Evolutionary conservation across 2,113 vertebrate species (phyloP).

Genomic region (Coreoperca whiteheadi): DNA sequence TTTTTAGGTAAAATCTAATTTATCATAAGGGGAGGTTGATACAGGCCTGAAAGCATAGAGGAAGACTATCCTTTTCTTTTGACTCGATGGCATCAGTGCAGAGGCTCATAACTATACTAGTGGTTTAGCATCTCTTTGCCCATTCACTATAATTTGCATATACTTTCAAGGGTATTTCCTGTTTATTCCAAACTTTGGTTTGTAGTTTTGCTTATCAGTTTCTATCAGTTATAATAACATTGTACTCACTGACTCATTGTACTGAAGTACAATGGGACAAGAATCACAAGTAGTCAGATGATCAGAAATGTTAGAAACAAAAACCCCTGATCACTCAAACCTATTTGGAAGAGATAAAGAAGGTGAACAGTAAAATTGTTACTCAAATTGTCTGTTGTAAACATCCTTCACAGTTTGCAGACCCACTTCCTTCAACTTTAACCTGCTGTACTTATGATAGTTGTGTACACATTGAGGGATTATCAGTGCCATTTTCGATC

Average conservation of each 20-base stretch:
- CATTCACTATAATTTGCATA: background rate
- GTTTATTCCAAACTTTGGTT: background rate
- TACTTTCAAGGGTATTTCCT: background rate
- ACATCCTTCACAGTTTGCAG: background rate
- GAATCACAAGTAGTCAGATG: background rate
- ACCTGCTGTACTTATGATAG: background rate
- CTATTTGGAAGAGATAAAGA: background rate
- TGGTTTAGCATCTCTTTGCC: background rate
- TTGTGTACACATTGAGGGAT: background rate
- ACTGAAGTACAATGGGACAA: background rate
- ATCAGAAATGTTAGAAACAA: background rate
- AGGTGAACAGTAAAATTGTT: background rate
- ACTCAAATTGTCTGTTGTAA: background rate
- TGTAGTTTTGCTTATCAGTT: background rate
- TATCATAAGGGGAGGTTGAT: background rate
- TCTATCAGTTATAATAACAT: background rate
- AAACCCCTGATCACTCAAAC: background rate
- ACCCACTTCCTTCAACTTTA: background rate
- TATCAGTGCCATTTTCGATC: background rate
- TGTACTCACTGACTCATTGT: background rate
- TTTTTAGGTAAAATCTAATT: background rate
- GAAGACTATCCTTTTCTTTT: background rate
- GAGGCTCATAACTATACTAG: background rate
- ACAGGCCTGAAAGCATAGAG: background rate
- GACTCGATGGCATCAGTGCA: background rate